Evolutionary conservation across 92 coral and sea anemone genomes (phyloP).

Genomic region (Epizoanthus illoricatus): DNA sequence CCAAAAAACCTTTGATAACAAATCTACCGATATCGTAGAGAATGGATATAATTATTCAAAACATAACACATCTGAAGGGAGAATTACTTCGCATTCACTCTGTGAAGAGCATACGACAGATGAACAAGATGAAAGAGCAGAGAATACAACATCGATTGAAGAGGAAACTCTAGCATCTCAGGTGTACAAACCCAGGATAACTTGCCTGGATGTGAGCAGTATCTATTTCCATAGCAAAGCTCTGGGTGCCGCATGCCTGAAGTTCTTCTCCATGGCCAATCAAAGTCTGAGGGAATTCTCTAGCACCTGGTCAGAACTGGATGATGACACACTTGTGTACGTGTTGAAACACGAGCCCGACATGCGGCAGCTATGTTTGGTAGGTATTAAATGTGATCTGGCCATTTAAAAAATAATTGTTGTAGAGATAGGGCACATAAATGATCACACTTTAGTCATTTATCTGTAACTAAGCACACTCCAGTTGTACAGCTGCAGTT

Average conservation of each 20-base stretch:
- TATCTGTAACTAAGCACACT: too few species aligned
- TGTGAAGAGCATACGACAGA: too few species aligned
- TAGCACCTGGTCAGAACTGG: constrained; percentile 65
- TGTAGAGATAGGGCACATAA: background rate
- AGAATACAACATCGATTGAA: background rate
- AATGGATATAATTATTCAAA: background rate
- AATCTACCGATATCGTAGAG: background rate
- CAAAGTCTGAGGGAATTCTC: constrained; percentile 56
- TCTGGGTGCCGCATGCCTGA: constrained; percentile 69
- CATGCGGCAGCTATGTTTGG: constrained; percentile 61
- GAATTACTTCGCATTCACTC: background rate
- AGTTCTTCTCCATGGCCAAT: constrained; percentile 57
- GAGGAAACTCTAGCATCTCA: background rate
- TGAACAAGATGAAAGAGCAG: background rate
- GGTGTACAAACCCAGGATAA: constrained; percentile 54
- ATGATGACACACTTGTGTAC: constrained; percentile 64
- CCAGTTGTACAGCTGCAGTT: too few species aligned
- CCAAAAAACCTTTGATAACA: background rate
- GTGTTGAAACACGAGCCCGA: constrained; percentile 61
- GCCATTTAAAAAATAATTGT: too few species aligned
- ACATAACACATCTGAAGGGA: background rate
- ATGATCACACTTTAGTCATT: background rate
- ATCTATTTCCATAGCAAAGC: constrained; percentile 67
- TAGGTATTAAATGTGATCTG: constrained; percentile 31
- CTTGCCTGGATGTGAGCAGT: constrained; percentile 61